These are phyloP conservation scores for Drosophila siamana DNA, from an alignment of 2,888 invertebrate species.

Conservation along the genomic window DNA sequence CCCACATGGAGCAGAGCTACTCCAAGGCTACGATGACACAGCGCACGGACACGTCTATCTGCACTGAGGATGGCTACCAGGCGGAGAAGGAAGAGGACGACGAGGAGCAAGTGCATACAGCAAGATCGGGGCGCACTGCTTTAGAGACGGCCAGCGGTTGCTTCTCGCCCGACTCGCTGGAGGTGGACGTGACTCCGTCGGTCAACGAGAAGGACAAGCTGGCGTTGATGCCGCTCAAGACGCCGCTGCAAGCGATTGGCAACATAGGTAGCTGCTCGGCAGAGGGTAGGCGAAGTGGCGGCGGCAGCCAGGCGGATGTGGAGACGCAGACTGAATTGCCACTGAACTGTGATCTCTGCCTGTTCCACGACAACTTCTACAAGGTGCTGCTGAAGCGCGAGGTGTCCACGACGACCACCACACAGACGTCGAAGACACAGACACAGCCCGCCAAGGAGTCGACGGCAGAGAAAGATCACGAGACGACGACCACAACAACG, in stretches of 20 bases:
- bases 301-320: conserved; percentile 70
- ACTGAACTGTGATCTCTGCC: conserved; percentile 83
- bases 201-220: conserved; percentile 52
- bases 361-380: conserved; percentile 85
- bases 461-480: conserved; percentile 75
- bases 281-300: conserved; percentile 9
- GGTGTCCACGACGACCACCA: conserved; percentile 85
- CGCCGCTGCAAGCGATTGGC: conserved; percentile 13
- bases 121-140: conserved; percentile 48
- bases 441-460: conserved; percentile 74
- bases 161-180: conserved; percentile 73
- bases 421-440: conserved; percentile 83
- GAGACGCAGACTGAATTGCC: conserved; percentile 84
- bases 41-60: conserved; percentile 79
- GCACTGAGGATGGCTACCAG: conserved; percentile 79
- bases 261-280: neutral
- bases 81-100: conserved; percentile 64
- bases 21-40: conserved; percentile 78
- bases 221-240: conserved; percentile 73
- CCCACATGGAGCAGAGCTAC: conserved; percentile 64
- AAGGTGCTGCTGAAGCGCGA: conserved; percentile 84
- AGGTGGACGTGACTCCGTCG: conserved; percentile 48
- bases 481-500: conserved; percentile 84
- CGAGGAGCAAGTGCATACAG: conserved; percentile 39
- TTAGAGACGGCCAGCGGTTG: conserved; percentile 55